Evolutionary conservation across 64 coral and sea anemone genomes (phyloP).

Genomic region (Montipora foliosa): DNA sequence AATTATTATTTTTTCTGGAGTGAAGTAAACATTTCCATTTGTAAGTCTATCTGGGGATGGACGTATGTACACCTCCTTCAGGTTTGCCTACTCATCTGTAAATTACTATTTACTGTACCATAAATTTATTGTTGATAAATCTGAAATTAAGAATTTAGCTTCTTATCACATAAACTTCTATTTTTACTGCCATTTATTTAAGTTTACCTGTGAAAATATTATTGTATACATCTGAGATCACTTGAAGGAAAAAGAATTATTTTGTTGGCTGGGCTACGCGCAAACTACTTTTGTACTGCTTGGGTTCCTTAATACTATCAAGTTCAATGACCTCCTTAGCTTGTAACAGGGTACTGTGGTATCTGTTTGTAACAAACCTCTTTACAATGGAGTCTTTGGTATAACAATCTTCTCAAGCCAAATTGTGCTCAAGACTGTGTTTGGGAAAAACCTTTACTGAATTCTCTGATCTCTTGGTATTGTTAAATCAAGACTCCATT

Average conservation of each 20-base stretch:
- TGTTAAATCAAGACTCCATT: no score
- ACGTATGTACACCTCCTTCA: not conserved
- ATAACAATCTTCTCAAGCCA: not conserved
- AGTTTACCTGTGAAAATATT: constrained; percentile 3
- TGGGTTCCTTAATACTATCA: not conserved
- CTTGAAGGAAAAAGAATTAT: not conserved
- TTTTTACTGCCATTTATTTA: not conserved
- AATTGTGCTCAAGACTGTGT: no score
- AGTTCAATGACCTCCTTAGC: not conserved
- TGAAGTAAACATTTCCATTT: not conserved
- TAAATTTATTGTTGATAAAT: not conserved
- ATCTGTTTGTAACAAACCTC: no score
- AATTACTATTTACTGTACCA: not conserved
- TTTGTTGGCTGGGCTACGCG: not conserved
- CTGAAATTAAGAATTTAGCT: not conserved
- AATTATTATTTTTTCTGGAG: not conserved
- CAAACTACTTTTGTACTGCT: not conserved
- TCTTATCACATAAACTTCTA: not conserved
- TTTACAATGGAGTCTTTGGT: not conserved
- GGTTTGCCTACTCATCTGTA: no score
- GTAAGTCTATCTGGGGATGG: not conserved
- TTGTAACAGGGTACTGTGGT: no score
- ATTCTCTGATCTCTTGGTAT: no score
- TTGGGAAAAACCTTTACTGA: no score
- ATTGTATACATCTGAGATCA: constrained; percentile 13